phyloP scores from a whole-genome alignment of 2,113 vertebrate species.

The Spermophilus dauricus region DNA sequence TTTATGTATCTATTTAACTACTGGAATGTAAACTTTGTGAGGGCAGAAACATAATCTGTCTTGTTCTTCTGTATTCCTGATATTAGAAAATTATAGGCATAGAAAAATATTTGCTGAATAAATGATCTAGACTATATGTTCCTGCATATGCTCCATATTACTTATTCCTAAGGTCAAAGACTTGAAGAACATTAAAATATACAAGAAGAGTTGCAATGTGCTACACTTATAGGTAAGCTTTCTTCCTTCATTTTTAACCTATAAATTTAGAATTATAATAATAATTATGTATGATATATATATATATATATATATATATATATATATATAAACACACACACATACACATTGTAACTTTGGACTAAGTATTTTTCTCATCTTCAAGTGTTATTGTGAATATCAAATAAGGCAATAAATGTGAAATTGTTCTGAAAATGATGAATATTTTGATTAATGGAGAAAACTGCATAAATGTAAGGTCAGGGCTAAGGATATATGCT shows the following conservation, averaged over 20 bases:
- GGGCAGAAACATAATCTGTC: background rate
- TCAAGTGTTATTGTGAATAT: background rate
- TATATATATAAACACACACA: too few species aligned
- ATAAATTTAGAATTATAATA: background rate
- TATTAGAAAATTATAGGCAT: background rate
- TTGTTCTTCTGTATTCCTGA: background rate
- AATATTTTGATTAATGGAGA: constrained; percentile 5
- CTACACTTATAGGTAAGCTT: background rate
- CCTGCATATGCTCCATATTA: background rate
- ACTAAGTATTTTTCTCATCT: background rate
- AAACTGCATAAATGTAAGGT: background rate
- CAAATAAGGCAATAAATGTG: background rate
- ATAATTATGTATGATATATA: background rate
- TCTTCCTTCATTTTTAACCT: background rate
- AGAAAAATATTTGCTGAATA: background rate
- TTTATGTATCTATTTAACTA: background rate
- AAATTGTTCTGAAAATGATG: constrained; percentile 26
- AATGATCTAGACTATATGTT: background rate
- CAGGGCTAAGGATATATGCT: background rate
- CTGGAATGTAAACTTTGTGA: background rate
- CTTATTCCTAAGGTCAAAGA: background rate
- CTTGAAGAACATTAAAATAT: background rate
- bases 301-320: too few species aligned
- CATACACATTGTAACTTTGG: background rate
- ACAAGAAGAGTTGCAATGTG: background rate